A percentile compares a stretch with the other conserved stretches of the same genome.
These are phyloP conservation scores for Dastarcus helophoroides DNA, from an alignment of 2,888 invertebrate species.

Conservation along the genomic window DNA sequence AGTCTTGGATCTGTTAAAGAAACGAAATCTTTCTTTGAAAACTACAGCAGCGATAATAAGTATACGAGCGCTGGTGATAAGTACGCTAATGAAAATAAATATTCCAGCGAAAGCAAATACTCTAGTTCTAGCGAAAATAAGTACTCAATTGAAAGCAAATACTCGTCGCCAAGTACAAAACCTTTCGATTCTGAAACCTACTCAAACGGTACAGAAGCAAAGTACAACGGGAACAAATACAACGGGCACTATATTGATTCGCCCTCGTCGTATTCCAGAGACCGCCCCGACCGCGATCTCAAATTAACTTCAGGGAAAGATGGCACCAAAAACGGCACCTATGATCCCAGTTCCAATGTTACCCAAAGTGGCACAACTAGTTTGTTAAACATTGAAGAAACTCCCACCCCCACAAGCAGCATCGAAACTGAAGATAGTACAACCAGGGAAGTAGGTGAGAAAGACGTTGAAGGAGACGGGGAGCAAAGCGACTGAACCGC, in stretches of 20 bases:
- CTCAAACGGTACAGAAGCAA: conserved; percentile 26
- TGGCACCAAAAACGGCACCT: conserved; percentile 18
- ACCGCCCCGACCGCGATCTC: conserved; percentile 25
- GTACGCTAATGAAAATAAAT: conserved; percentile 15
- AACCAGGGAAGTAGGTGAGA: conserved; percentile 42
- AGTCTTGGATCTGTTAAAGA: conserved; percentile 30
- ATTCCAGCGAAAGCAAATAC: too few relatives aligned
- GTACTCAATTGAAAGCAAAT: conserved; percentile 23
- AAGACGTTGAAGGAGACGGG: conserved; percentile 45
- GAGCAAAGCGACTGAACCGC: conserved; percentile 43
- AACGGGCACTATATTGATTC: conserved; percentile 29
- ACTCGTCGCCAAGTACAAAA: conserved; percentile 23
- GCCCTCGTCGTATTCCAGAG: conserved; percentile 28
- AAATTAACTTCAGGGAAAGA: conserved; percentile 23
- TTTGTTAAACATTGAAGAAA: conserved; percentile 36
- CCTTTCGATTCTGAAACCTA: conserved; percentile 18
- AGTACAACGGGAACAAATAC: conserved; percentile 23
- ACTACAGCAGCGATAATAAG: conserved; percentile 26
- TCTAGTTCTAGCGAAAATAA: too few relatives aligned
- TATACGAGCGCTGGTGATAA: conserved; percentile 12
- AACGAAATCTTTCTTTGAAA: conserved; percentile 29
- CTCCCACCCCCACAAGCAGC: conserved; percentile 46
- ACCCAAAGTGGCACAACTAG: conserved; percentile 20
- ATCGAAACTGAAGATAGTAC: conserved; percentile 47
- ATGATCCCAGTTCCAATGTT: conserved; percentile 26